Evolutionary conservation across 2,113 vertebrate genomes (phyloP).

Genomic region (Amazona vittata): DNA sequence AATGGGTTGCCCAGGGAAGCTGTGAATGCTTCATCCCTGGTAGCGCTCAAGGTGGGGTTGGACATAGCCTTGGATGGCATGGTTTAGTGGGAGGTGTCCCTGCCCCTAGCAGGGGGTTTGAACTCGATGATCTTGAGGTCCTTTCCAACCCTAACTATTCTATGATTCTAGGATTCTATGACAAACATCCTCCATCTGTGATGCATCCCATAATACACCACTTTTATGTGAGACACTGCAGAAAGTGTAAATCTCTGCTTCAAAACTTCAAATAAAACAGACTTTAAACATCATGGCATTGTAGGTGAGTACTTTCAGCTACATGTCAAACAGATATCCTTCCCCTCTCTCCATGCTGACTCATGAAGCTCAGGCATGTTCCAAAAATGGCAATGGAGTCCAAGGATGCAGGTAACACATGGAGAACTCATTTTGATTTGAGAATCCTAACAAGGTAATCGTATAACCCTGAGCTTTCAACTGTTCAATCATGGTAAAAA

Average conservation of each 20-base stretch:
- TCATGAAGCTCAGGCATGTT: neutral
- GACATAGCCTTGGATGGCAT: too few relatives aligned
- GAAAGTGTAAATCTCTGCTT: neutral
- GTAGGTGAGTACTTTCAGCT: neutral
- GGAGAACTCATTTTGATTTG: neutral
- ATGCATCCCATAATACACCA: neutral
- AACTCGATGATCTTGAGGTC: too few relatives aligned
- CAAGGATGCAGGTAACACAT: neutral
- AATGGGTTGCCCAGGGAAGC: too few relatives aligned
- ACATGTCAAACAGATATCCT: neutral
- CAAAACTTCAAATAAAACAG: neutral
- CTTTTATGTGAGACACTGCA: neutral
- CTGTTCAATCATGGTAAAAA: neutral
- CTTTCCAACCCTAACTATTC: too few relatives aligned
- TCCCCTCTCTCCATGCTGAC: neutral
- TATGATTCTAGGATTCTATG: too few relatives aligned
- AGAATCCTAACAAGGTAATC: neutral
- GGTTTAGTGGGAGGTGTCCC: too few relatives aligned
- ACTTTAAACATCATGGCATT: neutral
- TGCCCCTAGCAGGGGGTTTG: too few relatives aligned
- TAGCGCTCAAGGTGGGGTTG: too few relatives aligned
- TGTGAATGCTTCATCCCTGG: too few relatives aligned
- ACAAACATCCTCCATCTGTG: neutral
- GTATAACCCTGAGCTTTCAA: neutral
- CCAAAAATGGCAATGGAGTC: accelerated